Evolutionary conservation across 2,797 vertebrate species (phyloP).

Genomic region (Syndactyla subalaris): DNA sequence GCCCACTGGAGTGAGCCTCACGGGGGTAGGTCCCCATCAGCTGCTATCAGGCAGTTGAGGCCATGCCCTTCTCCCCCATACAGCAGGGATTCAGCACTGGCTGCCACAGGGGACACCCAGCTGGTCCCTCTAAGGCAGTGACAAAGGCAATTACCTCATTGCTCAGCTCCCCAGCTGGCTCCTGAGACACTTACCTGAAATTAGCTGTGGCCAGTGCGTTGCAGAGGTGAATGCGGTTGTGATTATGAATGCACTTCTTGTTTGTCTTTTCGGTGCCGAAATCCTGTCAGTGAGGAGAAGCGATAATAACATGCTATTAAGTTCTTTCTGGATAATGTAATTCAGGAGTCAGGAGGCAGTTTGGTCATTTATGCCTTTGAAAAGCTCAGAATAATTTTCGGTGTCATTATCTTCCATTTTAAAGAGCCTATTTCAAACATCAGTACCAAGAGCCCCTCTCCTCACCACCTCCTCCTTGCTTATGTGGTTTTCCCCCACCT

Average conservation of each 20-base stretch:
- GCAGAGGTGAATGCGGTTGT: constrained; percentile 67
- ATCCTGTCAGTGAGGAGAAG: constrained; percentile 79
- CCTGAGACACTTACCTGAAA: constrained; percentile 66
- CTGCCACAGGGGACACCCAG: neutral
- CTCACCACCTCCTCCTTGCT: neutral
- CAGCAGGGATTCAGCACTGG: neutral
- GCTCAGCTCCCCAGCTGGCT: neutral
- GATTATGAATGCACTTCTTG: constrained; percentile 73
- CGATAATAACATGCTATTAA: constrained; percentile 83
- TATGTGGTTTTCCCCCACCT: constrained; percentile 33
- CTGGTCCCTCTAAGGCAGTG: neutral
- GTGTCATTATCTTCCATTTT: constrained; percentile 79
- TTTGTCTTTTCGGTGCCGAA: constrained; percentile 79
- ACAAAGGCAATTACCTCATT: constrained; percentile 34
- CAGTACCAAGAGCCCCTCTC: constrained; percentile 50
- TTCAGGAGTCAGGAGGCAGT: constrained; percentile 81
- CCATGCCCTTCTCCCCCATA: neutral
- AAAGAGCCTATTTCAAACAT: constrained; percentile 73
- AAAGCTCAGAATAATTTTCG: constrained; percentile 82
- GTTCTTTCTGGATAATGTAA: constrained; percentile 82
- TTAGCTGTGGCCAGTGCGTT: constrained; percentile 5
- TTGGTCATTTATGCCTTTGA: constrained; percentile 82
- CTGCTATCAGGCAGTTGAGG: neutral
- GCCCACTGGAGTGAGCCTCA: neutral
- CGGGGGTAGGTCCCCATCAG: neutral